Evolutionary conservation across 2,797 vertebrate species (phyloP).

Genomic region (Poecile montanus): DNA sequence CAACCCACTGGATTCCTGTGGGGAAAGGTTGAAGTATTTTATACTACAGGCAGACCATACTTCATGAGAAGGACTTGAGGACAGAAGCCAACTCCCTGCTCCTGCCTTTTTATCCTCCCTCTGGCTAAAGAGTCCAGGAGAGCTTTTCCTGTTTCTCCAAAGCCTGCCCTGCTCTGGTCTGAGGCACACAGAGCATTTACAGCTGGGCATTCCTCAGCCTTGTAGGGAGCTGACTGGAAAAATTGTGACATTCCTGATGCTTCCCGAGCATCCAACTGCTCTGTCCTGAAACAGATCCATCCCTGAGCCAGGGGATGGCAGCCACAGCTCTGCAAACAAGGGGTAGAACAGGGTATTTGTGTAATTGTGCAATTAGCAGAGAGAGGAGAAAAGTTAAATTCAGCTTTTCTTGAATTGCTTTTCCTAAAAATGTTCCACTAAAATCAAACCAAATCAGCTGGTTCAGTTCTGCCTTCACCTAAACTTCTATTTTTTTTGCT

Average conservation of each 20-base stretch:
- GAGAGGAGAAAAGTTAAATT: neutral
- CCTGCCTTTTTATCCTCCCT: neutral
- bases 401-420: neutral
- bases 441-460: neutral
- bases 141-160: neutral
- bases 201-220: neutral
- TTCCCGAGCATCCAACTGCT: neutral
- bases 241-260: neutral
- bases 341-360: neutral
- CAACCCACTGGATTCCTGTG: neutral
- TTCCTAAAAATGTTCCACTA: neutral
- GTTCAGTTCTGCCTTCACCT: neutral
- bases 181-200: neutral
- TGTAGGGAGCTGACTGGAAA: neutral
- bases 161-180: neutral
- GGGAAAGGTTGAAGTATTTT: neutral
- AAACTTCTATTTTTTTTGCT: neutral
- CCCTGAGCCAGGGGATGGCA: neutral
- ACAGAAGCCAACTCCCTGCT: neutral
- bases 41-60: neutral
- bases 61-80: neutral
- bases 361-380: neutral
- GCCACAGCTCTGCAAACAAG: neutral
- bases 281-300: neutral
- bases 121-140: neutral